Percentiles rank a stretch among this genome's conserved stretches.
These are phyloP conservation scores for Parnassius glacialis DNA, from an alignment of 2,888 invertebrate genomes.

Conservation along the genomic window DNA sequence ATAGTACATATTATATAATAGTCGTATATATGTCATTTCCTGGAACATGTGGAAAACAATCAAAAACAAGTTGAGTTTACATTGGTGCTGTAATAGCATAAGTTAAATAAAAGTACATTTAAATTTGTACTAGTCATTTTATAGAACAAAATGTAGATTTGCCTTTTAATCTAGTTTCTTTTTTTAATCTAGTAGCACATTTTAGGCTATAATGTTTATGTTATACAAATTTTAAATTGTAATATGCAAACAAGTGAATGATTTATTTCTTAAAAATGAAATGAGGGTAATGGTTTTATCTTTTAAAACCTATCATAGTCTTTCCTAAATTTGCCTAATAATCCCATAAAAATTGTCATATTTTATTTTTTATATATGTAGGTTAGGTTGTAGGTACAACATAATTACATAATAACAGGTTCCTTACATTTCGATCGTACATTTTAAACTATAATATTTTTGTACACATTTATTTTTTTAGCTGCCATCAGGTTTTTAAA, in stretches of 20 bases:
- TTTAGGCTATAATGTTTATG: not conserved
- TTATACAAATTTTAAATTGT: no score
- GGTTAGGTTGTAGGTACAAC: no score
- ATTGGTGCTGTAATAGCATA: constrained; percentile 10
- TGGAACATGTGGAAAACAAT: no score
- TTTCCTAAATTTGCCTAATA: no score
- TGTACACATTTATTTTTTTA: constrained; percentile 2
- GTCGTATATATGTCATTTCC: no score
- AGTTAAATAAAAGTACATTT: not conserved
- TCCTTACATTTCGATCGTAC: not conserved
- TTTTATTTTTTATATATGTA: no score
- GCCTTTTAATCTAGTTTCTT: not conserved
- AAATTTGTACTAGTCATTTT: not conserved
- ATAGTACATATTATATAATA: not conserved
- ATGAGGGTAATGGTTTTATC: no score
- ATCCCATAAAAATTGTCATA: no score
- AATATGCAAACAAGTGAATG: no score
- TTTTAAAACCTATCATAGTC: no score
- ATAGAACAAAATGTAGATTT: not conserved
- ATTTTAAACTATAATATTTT: not conserved
- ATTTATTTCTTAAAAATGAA: no score
- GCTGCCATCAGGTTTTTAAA: not conserved
- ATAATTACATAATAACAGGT: not conserved
- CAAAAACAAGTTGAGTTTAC: constrained; percentile 2
- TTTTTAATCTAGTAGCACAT: no score